Evolutionary conservation across 2,113 vertebrate genomes (phyloP).

Genomic region (Epinephelus lanceolatus): DNA sequence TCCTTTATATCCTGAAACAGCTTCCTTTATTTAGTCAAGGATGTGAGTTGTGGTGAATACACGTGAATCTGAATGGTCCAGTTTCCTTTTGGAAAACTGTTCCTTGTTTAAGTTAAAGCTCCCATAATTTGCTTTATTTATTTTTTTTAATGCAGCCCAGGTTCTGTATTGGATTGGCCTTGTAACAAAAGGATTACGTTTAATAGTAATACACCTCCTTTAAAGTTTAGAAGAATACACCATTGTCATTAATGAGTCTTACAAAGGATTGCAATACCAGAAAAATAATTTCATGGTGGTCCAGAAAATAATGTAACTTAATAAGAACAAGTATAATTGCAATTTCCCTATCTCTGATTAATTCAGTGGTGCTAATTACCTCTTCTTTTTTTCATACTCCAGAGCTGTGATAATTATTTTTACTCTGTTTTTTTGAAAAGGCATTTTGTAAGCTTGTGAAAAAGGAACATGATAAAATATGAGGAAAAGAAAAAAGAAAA

Average conservation of each 20-base stretch:
- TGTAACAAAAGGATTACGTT: constrained; percentile 15
- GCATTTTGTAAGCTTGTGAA: constrained; percentile 40
- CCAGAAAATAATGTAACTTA: constrained; percentile 76
- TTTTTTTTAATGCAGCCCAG: background rate
- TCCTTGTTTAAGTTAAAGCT: background rate
- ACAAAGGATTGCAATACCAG: constrained; percentile 37
- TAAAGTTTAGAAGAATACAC: constrained; percentile 37
- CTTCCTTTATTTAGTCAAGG: constrained; percentile 30
- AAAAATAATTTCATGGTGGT: constrained; percentile 74
- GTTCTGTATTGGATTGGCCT: background rate
- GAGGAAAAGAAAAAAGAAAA: constrained; percentile 6
- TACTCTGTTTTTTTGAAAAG: constrained; percentile 44
- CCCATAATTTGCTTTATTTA: background rate
- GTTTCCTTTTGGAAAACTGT: background rate
- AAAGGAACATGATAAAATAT: constrained; percentile 31
- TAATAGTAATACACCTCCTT: constrained; percentile 28
- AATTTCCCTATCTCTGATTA: constrained; percentile 80
- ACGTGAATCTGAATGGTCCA: constrained; percentile 7
- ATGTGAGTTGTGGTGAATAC: constrained; percentile 7
- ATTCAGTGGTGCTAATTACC: constrained; percentile 79
- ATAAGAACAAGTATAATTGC: constrained; percentile 79
- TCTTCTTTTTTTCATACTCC: constrained; percentile 47
- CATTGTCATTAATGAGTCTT: constrained; percentile 58
- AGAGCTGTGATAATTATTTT: constrained; percentile 73
- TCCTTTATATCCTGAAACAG: constrained; percentile 8